Evolutionary conservation across 30 jellyfish, hydroid and myxozoan genomes (phyloP).

Genomic region (Morbakka virulenta): DNA sequence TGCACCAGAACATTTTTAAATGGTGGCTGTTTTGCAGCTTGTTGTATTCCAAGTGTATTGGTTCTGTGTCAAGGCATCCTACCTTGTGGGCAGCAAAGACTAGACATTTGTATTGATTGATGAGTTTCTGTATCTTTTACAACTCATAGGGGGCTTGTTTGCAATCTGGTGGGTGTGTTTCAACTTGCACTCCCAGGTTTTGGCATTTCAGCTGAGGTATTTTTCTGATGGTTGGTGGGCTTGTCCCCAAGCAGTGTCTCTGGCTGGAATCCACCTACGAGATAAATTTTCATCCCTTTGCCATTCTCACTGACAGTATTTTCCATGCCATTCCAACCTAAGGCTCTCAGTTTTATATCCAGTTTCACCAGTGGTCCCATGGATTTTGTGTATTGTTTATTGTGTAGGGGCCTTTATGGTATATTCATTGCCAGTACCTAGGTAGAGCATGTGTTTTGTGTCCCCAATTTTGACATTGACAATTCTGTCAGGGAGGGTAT

Average conservation of each 20-base stretch:
- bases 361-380: conserved; percentile 19
- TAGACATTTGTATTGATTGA: too few relatives aligned
- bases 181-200: conserved; percentile 5
- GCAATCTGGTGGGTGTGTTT: too few relatives aligned
- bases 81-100: too few relatives aligned
- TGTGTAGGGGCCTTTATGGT: conserved; percentile 22
- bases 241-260: conserved; percentile 24
- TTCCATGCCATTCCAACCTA: conserved; percentile 10
- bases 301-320: not conserved
- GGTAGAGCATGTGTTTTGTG: not conserved
- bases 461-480: conserved; percentile 27
- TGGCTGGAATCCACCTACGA: conserved; percentile 19
- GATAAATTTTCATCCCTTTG: conserved; percentile 1
- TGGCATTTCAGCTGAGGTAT: not conserved
- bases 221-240: not conserved
- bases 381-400: conserved; percentile 4
- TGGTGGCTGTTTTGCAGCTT: too few relatives aligned
- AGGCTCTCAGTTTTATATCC: conserved; percentile 1
- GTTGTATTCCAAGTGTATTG: too few relatives aligned
- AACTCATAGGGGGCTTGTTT: too few relatives aligned
- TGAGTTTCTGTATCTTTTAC: too few relatives aligned
- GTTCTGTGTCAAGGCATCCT: too few relatives aligned
- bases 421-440: conserved; percentile 25
- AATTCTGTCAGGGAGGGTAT: conserved; percentile 11
- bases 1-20: too few relatives aligned